Base-by-base conservation (phyloP, 2,888 invertebrate species). In the Microplitis manilae region DNA sequence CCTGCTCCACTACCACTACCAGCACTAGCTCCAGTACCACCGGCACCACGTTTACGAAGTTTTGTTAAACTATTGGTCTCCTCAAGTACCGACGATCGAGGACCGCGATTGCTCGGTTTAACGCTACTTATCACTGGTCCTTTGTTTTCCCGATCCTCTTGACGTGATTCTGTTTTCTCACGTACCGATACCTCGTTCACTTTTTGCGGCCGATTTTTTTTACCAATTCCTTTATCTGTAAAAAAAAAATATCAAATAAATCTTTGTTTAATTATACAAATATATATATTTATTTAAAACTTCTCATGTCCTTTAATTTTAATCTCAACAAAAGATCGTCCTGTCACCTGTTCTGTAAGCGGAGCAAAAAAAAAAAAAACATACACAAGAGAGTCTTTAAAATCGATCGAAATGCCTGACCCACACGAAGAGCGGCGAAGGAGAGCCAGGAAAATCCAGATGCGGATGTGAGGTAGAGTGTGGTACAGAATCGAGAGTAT, bases 91-190 rank as follows among this genome's bases (percentile, higher is more conserved):
- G 50, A 50, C 9, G 88, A 86, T 17, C 88, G 83, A 2, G 85
- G 81, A 9, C 86, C 85, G n/a, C 88, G 85, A 77, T 86, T 87
- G 41, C 85, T 83, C 5, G 86, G 85, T 76, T 87, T 85, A 15
- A 50, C 50, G 13, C 9, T 50, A 5, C 88, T 87, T 0, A 84
- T 77, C 38, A 86, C 81, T 17, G 89, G 89, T 4, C 89, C 88
- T 78, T 89, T 90, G 84, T 90, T 90, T 77, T 90, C 90, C 0
- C 90, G 85, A 65, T 90, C 90, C 75, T 90, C 90, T 41, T 87
- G 88, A 2, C 86, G 84, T 59, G 86, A 84, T 39, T 89, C 88
- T 50, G 76, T 80, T 73, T 84, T 86, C 5, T 88, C 88, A 39
- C 86, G 85, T 60, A 83, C 82, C 9, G 83, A 84, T 20, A 85